Evolutionary conservation across 2,888 invertebrate species (phyloP), one percentile per base, ranked within the genome.

Genomic region (Megalurothrips usitatus): DNA sequence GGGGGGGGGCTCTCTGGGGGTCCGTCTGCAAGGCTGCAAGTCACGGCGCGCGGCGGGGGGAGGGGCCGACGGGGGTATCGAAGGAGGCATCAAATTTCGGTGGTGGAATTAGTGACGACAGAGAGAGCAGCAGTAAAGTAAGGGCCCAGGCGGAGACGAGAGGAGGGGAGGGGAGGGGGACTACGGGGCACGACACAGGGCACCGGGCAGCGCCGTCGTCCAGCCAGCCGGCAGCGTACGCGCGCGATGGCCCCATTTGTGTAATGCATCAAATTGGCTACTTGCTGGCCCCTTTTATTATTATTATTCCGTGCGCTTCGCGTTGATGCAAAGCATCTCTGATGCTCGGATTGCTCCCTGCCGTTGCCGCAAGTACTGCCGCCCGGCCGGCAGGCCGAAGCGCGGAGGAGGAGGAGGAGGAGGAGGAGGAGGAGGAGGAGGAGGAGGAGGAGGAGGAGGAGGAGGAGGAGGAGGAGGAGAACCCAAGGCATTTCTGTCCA

Each of bases 101-200:
- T 75, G 68, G 23, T 75, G 68, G 68, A 23, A 58, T 58, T 58
- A 75, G 26, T 26, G 26, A 10, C 68, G 68, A 26, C 26, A 43
- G 58, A 58, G n/a, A 58, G 19, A 58, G 58, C 58, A 58, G 58
- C 58, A 79, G 43, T 49, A 79, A 79, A 79, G 79, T 48, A 79
- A 14, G 47, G 34, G 49, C n/a, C 17, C 79, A 19, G 79, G 34
- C 34, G n/a, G n/a, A n/a, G n/a, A n/a, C n/a, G n/a, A n/a, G n/a
- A n/a, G n/a, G n/a, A n/a, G 79, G 34, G 52, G 52, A 58, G 58
- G 58, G 58, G 58, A 10, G 52, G 52, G 28, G 34, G 47, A 19
- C 28, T 8, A 28, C 78, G 14, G 19, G 14, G 78, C 28, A 28
- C 79, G 47, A n/a, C n/a, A n/a, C n/a, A n/a, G 78, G 78, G 49